Base-by-base conservation (phyloP, 2,113 vertebrate genomes). In the Cranoglanis bouderius region DNA sequence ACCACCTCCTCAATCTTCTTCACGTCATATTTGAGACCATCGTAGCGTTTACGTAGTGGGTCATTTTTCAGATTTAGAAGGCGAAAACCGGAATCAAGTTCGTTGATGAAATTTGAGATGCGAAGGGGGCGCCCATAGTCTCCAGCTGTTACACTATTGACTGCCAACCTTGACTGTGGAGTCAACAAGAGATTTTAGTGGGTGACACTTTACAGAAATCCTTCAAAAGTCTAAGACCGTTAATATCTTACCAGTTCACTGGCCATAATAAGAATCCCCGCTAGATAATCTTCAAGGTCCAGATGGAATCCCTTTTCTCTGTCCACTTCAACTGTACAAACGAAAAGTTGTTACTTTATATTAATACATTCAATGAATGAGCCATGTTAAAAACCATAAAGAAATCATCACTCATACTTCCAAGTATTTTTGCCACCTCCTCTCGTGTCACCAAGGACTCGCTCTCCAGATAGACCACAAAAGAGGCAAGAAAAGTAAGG, bases 1-100 rank as follows among this genome's bases (percentile, higher is more conserved):
- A 99, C 98, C 91, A 99, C 98, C 88, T 99, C 98, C 94, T 99
- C 98, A 0, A 99, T 99, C 91, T 99, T 99, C 95, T 99, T 99
- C 93, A 99, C 98, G 0, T 99, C 98, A 0, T 99, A 99, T 90
- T 99, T 99, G 74, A 99, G 96, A 92, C 98, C 98, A 1, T 99
- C 98, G 0, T 99, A 99, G 24, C 98, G 98, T 88, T 99, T 99
- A 90, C 98, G 94, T 90, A 99, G 94, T 1, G 98, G 98, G 94
- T 99, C 98, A 0, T 99, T 99, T 93, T 99, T 99, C 93, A 99
- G 94, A 94, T 99, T 99, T 91, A 99, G 98, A 81, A 99, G 96
- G 0, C 98, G 97, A 94, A 99, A 99, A 57, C 98, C 98, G 0
- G 98, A 99, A 94, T 99, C 98, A 94, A 99, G 94, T 94, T 99